Conservation (phyloP, 2,113 vertebrate genomes). For the Ramphastos sulfuratus region DNA sequence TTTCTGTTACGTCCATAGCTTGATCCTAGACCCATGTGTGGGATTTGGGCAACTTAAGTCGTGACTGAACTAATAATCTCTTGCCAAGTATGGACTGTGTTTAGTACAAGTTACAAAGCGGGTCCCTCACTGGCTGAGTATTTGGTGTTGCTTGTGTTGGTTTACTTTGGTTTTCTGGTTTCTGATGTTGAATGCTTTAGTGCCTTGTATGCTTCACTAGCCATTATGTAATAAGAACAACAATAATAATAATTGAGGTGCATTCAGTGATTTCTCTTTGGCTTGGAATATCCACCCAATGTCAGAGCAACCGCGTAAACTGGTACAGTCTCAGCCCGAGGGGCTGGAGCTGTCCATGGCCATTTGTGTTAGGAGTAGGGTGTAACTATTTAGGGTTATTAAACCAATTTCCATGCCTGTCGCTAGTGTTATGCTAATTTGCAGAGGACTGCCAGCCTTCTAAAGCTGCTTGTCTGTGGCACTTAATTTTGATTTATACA, state of each 20-base stretch:
- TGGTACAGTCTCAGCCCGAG: constrained; percentile 69
- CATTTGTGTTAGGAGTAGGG: constrained; percentile 77
- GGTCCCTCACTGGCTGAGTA: background rate
- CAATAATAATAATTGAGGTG: constrained; percentile 14
- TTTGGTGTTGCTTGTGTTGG: background rate
- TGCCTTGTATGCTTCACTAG: constrained; percentile 26
- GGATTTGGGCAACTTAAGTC: background rate
- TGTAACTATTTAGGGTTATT: constrained; percentile 79
- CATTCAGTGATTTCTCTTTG: background rate
- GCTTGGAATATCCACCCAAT: constrained; percentile 18
- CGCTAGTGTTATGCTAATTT: constrained; percentile 74
- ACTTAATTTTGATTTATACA: constrained; percentile 69
- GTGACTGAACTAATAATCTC: background rate
- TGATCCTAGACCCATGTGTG: background rate
- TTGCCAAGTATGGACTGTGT: background rate
- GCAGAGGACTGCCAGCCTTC: constrained; percentile 29
- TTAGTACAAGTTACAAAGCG: background rate
- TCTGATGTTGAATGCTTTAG: background rate
- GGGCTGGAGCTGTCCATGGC: constrained; percentile 77
- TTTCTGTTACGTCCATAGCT: background rate
- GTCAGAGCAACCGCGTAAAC: constrained; percentile 66
- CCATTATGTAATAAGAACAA: background rate
- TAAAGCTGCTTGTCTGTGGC: constrained; percentile 44
- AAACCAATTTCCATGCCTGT: constrained; percentile 86
- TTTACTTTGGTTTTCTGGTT: constrained; percentile 11